Percentiles rank a stretch among this genome's conserved stretches.
These are phyloP conservation scores for Cepaea nemoralis DNA, from an alignment of 1,140 invertebrate genomes.

Conservation along the genomic window DNA sequence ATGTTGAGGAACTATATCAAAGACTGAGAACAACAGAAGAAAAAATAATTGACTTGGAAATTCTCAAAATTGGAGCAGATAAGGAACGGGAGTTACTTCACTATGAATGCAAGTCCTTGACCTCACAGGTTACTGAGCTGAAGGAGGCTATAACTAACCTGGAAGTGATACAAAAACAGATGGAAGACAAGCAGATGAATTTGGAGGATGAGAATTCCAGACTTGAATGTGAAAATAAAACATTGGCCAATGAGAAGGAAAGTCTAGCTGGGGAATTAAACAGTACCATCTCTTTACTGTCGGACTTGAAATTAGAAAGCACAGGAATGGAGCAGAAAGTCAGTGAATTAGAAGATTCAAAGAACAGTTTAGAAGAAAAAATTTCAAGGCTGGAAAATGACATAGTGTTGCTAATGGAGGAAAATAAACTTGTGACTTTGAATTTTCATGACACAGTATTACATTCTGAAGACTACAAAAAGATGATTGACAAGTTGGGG, in stretches of 20 bases:
- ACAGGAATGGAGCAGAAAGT: not conserved
- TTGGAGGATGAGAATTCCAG: not conserved
- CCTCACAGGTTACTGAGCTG: slow-evolving; percentile 1
- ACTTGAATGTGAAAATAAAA: slow-evolving; percentile 7
- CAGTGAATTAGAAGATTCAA: not conserved
- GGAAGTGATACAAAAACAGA: not conserved
- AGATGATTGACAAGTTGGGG: not conserved
- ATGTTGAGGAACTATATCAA: slow-evolving; percentile 23
- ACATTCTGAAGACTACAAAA: not conserved
- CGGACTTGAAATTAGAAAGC: not conserved
- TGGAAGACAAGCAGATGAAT: not conserved
- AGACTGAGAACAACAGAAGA: slow-evolving; percentile 21
- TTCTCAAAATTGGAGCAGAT: slow-evolving; percentile 31
- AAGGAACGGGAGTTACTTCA: slow-evolving; percentile 21
- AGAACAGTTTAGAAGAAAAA: not conserved
- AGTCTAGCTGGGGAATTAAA: not conserved
- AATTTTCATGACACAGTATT: not conserved
- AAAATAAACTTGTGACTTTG: not conserved
- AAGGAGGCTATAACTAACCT: not conserved
- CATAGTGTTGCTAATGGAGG: not conserved
- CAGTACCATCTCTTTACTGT: not conserved
- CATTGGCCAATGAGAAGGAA: not conserved
- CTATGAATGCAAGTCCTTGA: slow-evolving; percentile 3
- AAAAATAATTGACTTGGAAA: slow-evolving; percentile 24
- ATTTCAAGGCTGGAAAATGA: not conserved